Conservation (phyloP, 2,888 invertebrate genomes). For the Ormyrus labotus region DNA sequence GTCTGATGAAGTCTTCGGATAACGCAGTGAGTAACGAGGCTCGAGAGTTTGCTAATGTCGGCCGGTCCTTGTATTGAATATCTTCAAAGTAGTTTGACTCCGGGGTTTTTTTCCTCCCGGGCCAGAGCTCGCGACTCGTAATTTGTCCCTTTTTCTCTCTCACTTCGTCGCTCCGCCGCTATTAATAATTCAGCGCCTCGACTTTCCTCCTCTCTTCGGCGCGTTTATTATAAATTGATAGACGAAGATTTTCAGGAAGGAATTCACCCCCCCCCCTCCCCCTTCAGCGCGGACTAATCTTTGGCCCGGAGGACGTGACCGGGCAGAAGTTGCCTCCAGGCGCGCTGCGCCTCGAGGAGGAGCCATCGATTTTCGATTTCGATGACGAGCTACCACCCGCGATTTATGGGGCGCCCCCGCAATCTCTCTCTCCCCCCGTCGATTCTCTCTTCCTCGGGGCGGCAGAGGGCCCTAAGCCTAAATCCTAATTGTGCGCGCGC, state of each 20-base stretch:
- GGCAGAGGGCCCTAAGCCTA: too few relatives aligned
- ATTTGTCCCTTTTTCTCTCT: slow-evolving; percentile 22
- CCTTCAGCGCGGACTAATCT: neutral
- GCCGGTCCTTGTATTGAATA: slow-evolving; percentile 36
- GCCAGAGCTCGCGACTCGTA: too few relatives aligned
- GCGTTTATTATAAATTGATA: slow-evolving; percentile 36
- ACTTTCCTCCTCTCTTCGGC: neutral
- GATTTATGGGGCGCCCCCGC: too few relatives aligned
- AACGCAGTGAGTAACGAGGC: slow-evolving; percentile 50
- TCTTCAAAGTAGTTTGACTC: neutral
- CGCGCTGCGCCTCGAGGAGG: neutral
- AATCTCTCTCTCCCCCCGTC: neutral
- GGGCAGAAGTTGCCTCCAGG: slow-evolving; percentile 14
- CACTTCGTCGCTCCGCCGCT: neutral
- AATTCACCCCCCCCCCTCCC: neutral
- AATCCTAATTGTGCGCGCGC: too few relatives aligned
- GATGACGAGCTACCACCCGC: slow-evolving; percentile 12
- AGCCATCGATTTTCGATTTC: slow-evolving; percentile 45
- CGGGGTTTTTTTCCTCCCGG: neutral
- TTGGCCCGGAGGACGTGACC: slow-evolving; percentile 15
- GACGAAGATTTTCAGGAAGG: slow-evolving; percentile 34
- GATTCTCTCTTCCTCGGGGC: neutral
- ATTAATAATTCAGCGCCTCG: slow-evolving; percentile 30
- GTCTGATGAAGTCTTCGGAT: slow-evolving; percentile 47
- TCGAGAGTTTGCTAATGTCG: slow-evolving; percentile 29